phyloP scores from a whole-genome alignment of 2,797 vertebrate species.

The Tauraco hartlaubi region DNA sequence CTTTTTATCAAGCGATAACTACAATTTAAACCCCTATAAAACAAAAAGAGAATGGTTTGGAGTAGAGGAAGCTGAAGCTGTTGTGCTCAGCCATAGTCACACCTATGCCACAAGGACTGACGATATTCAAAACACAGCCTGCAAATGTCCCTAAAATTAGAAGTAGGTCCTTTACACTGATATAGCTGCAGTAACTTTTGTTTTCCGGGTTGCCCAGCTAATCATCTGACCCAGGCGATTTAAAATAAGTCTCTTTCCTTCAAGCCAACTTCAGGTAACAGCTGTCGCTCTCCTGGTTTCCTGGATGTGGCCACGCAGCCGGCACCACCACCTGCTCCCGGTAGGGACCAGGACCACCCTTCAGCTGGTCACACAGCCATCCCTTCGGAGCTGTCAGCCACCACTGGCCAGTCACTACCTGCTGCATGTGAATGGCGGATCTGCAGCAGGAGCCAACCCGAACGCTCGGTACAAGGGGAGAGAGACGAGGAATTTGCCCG shows the following conservation, averaged over 20 bases:
- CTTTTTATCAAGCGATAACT: not conserved
- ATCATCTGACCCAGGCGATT: not conserved
- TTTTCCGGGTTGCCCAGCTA: not conserved
- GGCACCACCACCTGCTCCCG: not conserved
- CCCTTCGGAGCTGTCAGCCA: not conserved
- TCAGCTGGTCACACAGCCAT: not conserved
- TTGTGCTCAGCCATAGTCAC: not conserved
- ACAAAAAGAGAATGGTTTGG: not conserved
- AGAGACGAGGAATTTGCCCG: not conserved
- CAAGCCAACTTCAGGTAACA: not conserved
- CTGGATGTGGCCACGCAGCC: rapidly evolving
- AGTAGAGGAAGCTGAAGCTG: not conserved
- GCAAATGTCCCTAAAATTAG: not conserved
- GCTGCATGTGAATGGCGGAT: not conserved
- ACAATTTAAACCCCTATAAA: not conserved
- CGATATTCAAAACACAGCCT: not conserved
- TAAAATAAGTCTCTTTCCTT: not conserved
- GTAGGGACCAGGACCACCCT: not conserved
- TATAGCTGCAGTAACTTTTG: not conserved
- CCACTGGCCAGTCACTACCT: not conserved
- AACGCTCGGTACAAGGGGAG: not conserved
- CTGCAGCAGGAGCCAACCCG: not conserved
- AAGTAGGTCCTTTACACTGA: not conserved
- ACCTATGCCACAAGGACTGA: not conserved
- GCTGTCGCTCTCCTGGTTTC: not conserved